A percentile compares a stretch with the other conserved stretches of the same genome.
Conservation (phyloP, 2,888 invertebrate genomes). For the Busseola fusca region DNA sequence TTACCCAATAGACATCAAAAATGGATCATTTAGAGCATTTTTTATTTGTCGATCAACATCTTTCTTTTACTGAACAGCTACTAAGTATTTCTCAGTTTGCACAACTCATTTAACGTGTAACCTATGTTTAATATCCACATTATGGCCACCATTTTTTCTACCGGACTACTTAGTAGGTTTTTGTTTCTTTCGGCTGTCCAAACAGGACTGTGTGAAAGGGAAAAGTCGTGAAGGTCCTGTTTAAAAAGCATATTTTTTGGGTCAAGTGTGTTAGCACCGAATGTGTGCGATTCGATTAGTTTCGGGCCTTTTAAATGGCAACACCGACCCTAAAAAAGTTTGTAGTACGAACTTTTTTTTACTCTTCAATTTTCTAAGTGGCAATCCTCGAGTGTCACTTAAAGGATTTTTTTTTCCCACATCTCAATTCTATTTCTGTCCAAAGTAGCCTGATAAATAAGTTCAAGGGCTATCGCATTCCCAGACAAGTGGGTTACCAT, state of each 20-base stretch:
- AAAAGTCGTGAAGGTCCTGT: constrained; percentile 69
- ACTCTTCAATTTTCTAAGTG: constrained; percentile 39
- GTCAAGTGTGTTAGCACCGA: constrained; percentile 62
- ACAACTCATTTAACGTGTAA: constrained; percentile 71
- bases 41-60: constrained; percentile 66
- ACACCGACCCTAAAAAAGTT: constrained; percentile 20
- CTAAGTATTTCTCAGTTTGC: constrained; percentile 75
- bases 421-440: constrained; percentile 64
- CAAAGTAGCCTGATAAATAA: constrained; percentile 72
- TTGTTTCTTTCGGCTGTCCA: constrained; percentile 71
- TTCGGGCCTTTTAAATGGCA: constrained; percentile 30
- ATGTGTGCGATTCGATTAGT: constrained; percentile 49
- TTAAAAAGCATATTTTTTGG: constrained; percentile 66
- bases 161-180: constrained; percentile 69
- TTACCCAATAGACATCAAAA: constrained; percentile 51
- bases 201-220: constrained; percentile 76
- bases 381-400: constrained; percentile 53
- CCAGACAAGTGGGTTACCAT: constrained; percentile 81
- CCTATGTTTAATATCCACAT: constrained; percentile 71
- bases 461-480: constrained; percentile 83
- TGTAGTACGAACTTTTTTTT: constrained; percentile 41
- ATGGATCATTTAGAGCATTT: constrained; percentile 64
- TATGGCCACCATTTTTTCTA: constrained; percentile 69
- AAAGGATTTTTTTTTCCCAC: constrained; percentile 60
- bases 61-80: constrained; percentile 69